phyloP scores from a whole-genome alignment of 2,113 vertebrate genomes.

The Corythoichthys intestinalis region DNA sequence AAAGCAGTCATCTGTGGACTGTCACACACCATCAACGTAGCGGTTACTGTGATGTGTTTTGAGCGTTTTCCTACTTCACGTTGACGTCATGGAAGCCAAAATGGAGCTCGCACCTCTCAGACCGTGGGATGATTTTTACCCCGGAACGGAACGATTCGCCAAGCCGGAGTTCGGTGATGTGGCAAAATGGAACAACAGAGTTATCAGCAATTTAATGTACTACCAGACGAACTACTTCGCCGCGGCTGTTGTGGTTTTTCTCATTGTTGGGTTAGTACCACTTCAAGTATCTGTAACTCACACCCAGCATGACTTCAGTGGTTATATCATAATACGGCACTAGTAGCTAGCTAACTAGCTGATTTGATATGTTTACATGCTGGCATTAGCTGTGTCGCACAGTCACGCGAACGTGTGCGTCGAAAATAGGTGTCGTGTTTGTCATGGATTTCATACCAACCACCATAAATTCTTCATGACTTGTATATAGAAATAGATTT shows the following conservation, averaged over 20 bases:
- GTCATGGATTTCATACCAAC: too few relatives aligned
- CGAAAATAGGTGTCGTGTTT: too few relatives aligned
- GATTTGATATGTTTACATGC: background rate
- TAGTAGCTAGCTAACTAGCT: background rate
- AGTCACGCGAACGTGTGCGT: too few relatives aligned
- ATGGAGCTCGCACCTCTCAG: slow-evolving; percentile 89
- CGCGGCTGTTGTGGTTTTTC: slow-evolving; percentile 76
- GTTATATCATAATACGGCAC: background rate
- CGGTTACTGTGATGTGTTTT: slow-evolving; percentile 33
- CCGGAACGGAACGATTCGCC: slow-evolving; percentile 81
- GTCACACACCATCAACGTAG: slow-evolving; percentile 44
- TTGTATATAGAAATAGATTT: too few relatives aligned
- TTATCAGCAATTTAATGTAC: slow-evolving; percentile 92
- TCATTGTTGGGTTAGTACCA: slow-evolving; percentile 87
- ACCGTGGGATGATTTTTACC: slow-evolving; percentile 88
- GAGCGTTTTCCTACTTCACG: background rate
- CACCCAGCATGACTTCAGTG: slow-evolving; percentile 27
- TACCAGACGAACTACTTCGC: slow-evolving; percentile 94
- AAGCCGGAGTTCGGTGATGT: slow-evolving; percentile 85
- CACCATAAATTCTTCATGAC: too few relatives aligned
- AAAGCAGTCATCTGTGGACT: slow-evolving; percentile 48
- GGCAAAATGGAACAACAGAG: slow-evolving; percentile 91
- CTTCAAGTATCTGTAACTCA: slow-evolving; percentile 16
- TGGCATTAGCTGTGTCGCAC: background rate
- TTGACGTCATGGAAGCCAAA: slow-evolving; percentile 56